These are phyloP conservation scores for Pharmacophagus antenor DNA, from an alignment of 2,888 invertebrate genomes.

Conservation along the genomic window DNA sequence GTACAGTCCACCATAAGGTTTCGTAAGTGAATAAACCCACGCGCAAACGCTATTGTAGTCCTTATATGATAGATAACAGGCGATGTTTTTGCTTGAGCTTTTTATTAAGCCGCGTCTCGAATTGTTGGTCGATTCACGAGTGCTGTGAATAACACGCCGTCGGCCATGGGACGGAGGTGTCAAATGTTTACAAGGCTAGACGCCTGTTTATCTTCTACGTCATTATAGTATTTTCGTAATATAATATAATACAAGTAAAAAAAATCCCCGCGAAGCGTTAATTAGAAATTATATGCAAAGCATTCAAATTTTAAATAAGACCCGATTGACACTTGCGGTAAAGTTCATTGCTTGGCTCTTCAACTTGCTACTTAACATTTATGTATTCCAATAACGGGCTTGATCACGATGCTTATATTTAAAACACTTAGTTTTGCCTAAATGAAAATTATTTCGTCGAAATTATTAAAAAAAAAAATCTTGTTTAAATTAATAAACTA, in stretches of 20 bases:
- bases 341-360: neutral
- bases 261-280: neutral
- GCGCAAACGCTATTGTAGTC: conserved; percentile 12
- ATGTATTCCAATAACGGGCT: too few relatives aligned
- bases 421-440: too few relatives aligned
- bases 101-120: conserved; percentile 4
- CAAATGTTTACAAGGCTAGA: conserved; percentile 63
- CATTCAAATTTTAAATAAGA: neutral
- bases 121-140: conserved; percentile 11
- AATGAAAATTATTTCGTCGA: too few relatives aligned
- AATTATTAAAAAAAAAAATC: too few relatives aligned
- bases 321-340: neutral
- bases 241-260: conserved; percentile 7
- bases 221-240: conserved; percentile 43
- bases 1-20: conserved; percentile 34
- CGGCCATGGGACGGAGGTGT: conserved; percentile 51
- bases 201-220: conserved; percentile 50
- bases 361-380: neutral
- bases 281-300: neutral
- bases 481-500: too few relatives aligned
- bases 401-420: too few relatives aligned
- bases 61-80: conserved; percentile 20
- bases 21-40: neutral
- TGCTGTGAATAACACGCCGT: conserved; percentile 37
- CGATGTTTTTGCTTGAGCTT: conserved; percentile 19